phyloP scores from a whole-genome alignment of 2,888 invertebrate genomes.

The Limnephilus lunatus region DNA sequence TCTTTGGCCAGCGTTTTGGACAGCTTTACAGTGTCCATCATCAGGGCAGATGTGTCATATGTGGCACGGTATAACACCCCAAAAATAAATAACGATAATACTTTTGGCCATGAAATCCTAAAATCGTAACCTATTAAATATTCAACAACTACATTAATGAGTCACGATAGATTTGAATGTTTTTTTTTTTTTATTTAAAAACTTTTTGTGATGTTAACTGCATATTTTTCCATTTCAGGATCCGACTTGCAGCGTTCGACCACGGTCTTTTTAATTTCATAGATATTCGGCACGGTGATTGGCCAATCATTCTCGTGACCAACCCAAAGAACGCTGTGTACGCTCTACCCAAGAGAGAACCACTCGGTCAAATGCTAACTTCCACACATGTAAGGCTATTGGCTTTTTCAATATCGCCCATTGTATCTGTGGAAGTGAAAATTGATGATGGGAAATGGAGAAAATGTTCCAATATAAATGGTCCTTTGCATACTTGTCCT shows the following conservation, averaged over 20 bases:
- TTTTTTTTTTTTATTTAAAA: not conserved
- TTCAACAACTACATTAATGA: not conserved
- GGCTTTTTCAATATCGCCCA: constrained; percentile 84
- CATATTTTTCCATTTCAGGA: constrained; percentile 74
- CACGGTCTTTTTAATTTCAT: constrained; percentile 92
- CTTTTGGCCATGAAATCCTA: too few species aligned
- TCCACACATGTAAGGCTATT: constrained; percentile 91
- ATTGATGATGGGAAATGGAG: constrained; percentile 83
- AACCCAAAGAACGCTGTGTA: constrained; percentile 93
- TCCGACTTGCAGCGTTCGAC: constrained; percentile 90
- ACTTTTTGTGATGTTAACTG: not conserved
- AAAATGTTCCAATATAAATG: constrained; percentile 78
- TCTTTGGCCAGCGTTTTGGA: too few species aligned
- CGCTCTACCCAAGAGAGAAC: constrained; percentile 85
- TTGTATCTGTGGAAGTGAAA: constrained; percentile 82
- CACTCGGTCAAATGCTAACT: constrained; percentile 79
- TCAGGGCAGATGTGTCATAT: too few species aligned
- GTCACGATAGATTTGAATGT: not conserved
- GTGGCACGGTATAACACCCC: too few species aligned
- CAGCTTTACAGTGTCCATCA: too few species aligned
- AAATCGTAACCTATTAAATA: not conserved
- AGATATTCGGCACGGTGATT: constrained; percentile 85
- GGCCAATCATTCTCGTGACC: constrained; percentile 91
- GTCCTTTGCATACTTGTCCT: constrained; percentile 83
- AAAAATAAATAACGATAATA: too few species aligned